These are phyloP conservation scores for Ridgeia piscesae DNA, from an alignment of 1,140 invertebrate genomes.

Conservation along the genomic window DNA sequence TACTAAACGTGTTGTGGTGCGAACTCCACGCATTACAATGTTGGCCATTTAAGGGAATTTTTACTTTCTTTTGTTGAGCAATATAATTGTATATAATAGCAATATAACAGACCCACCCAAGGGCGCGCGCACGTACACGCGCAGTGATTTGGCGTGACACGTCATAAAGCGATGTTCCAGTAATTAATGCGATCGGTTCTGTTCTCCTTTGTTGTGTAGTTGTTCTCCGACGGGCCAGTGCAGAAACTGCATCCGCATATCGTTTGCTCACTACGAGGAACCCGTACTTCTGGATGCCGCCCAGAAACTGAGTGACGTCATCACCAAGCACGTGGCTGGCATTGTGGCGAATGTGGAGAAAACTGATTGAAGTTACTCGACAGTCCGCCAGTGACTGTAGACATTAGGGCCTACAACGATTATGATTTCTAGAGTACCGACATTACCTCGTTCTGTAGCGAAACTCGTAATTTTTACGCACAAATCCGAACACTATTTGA, in stretches of 20 bases:
- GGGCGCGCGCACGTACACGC: background rate
- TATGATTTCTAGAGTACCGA: too few relatives aligned
- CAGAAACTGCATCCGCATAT: conserved; percentile 31
- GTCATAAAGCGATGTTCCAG: background rate
- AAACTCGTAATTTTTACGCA: too few relatives aligned
- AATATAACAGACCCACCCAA: too few relatives aligned
- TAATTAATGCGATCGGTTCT: background rate
- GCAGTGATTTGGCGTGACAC: background rate
- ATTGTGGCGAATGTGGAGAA: background rate
- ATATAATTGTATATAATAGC: background rate
- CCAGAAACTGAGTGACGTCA: conserved; percentile 28
- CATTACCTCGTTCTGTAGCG: too few relatives aligned
- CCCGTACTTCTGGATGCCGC: conserved; percentile 24
- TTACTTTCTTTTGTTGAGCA: too few relatives aligned
- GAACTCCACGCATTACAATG: too few relatives aligned
- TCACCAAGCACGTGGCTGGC: background rate
- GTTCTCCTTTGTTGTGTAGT: conserved; percentile 3
- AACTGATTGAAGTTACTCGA: conserved; percentile 9
- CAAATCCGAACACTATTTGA: too few relatives aligned
- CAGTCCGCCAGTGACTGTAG: too few relatives aligned
- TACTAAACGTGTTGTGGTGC: too few relatives aligned
- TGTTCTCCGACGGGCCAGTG: conserved; percentile 32
- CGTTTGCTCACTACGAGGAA: conserved; percentile 32
- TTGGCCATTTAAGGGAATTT: too few relatives aligned
- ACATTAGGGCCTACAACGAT: too few relatives aligned